Evolutionary conservation across 1,140 invertebrate genomes (phyloP), one percentile per base, ranked within the genome.

Genomic region (Bombus balteatus): DNA sequence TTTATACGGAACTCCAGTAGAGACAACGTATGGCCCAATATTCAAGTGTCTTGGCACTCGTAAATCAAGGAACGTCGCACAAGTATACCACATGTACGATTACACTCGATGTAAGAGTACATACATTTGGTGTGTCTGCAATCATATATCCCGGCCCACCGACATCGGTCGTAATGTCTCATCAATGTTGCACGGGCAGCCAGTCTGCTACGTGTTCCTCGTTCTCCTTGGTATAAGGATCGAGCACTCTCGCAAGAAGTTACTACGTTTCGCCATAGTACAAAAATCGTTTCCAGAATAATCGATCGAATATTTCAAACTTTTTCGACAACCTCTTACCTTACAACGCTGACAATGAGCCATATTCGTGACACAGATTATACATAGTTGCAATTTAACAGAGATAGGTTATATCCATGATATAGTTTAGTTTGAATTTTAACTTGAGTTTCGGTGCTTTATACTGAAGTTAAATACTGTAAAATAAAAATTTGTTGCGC

Each of bases 121-220:
- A 53, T 62, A 76, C 72, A 47, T 86, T 90, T 68, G 80, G 82
- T 22, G 32, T 72, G 74, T 68, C 74, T 70, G 82, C 87, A 86
- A 86, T 88, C 83, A 73, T 88, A 86, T 81, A 88, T 90, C 81
- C n/a, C 18, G 37, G 62, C 6, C 62, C 73, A 83, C 71, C 65
- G 85, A 73, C 88, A 41, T 18, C 32, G 79, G 81, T 84, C 83
- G 86, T 88, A 88, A 90, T 85, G 86, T 88, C 89, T 88, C 83
- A 90, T 90, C 89, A 90, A 90, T 90, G 89, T 90, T 90, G 83
- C 87, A 90, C 66, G 86, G 86, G 62, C 80, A 82, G 65, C 85
- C 83, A 81, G 89, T 90, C 83, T 90, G 75, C 81, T 90, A 85
- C 89, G 88, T 90, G 86, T 88, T 83, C 37, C 78, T 81, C 43